Evolutionary conservation across 1,140 invertebrate species (phyloP).

Genomic region (Trissolcus basalis): DNA sequence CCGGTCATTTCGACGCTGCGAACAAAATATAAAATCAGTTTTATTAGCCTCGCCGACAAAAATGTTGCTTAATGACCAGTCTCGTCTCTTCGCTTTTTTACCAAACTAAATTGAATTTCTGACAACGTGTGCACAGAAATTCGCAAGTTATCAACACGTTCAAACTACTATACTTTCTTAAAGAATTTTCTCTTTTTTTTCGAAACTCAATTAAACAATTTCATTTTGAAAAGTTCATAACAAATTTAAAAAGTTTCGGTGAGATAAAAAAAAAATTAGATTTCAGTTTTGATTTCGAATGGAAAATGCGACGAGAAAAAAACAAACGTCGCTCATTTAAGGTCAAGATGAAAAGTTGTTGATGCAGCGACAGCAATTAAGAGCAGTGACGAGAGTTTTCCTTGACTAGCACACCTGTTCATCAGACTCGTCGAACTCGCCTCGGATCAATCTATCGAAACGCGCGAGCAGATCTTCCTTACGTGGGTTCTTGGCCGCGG

Average conservation of each 20-base stretch:
- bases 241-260: too few relatives aligned
- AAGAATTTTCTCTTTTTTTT: too few relatives aligned
- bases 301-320: too few relatives aligned
- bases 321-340: too few relatives aligned
- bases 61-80: conserved; percentile 19
- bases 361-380: background rate
- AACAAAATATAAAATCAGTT: conserved; percentile 63
- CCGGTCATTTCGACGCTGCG: conserved; percentile 90
- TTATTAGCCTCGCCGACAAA: conserved; percentile 30
- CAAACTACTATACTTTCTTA: too few relatives aligned
- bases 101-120: too few relatives aligned
- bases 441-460: conserved; percentile 67
- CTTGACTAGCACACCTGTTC: conserved; percentile 61
- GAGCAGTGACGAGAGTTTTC: conserved; percentile 4
- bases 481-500: conserved; percentile 62
- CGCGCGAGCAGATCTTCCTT: conserved; percentile 69
- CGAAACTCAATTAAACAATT: too few relatives aligned
- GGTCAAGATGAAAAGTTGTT: background rate
- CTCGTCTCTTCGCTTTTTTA: background rate
- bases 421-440: conserved; percentile 60
- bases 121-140: too few relatives aligned
- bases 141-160: too few relatives aligned
- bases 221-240: too few relatives aligned
- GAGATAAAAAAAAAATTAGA: too few relatives aligned
- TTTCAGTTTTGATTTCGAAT: too few relatives aligned